Percentiles rank a stretch among this genome's conserved stretches.
phyloP scores from a whole-genome alignment of 2,888 invertebrate genomes.

The Achlya flavicornis region DNA sequence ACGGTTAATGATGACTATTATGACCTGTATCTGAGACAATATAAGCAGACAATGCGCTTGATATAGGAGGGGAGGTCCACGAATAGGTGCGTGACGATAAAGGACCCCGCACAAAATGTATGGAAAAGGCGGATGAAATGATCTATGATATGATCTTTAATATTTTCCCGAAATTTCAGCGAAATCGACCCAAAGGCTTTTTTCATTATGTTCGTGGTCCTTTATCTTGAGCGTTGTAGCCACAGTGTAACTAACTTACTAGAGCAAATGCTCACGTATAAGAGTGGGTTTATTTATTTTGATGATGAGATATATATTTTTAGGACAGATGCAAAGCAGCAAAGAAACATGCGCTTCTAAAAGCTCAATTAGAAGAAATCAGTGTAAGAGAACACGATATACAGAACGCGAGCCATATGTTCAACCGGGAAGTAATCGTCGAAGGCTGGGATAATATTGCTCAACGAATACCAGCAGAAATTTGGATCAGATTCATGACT shows the following conservation, averaged over 20 bases:
- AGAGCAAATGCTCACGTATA: background rate
- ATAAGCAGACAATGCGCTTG: too few species aligned
- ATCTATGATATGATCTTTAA: too few species aligned
- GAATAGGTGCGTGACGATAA: too few species aligned
- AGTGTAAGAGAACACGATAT: constrained; percentile 77
- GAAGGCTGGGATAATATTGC: constrained; percentile 84
- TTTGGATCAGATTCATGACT: constrained; percentile 83
- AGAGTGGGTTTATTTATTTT: background rate
- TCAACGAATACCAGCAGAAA: constrained; percentile 85
- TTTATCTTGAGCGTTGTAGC: too few species aligned
- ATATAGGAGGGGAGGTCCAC: too few species aligned
- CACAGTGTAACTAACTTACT: too few species aligned
- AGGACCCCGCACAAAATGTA: too few species aligned
- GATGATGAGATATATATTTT: background rate
- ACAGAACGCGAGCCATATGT: constrained; percentile 70
- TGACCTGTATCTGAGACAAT: constrained; percentile 17
- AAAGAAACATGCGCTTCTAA: constrained; percentile 67
- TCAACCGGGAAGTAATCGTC: constrained; percentile 79
- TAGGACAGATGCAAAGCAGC: constrained; percentile 42
- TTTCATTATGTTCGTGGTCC: too few species aligned
- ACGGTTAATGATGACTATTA: constrained; percentile 20
- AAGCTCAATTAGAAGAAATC: constrained; percentile 83
- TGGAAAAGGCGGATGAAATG: too few species aligned
- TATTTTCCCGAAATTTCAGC: too few species aligned
- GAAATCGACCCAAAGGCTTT: too few species aligned